Conservation (phyloP, 2,888 invertebrate species). For the Zygothrica quintamaculata region DNA sequence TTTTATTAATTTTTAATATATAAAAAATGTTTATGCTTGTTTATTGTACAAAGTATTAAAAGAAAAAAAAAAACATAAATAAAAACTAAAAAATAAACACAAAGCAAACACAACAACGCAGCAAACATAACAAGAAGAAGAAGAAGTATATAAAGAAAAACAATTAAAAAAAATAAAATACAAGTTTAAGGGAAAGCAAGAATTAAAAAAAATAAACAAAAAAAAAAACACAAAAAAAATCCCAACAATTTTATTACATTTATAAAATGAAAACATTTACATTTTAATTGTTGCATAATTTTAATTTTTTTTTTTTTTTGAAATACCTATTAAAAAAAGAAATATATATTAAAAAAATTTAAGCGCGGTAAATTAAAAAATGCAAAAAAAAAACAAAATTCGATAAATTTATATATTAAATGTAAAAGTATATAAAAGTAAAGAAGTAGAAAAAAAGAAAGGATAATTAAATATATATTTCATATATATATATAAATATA, state of each 20-base stretch:
- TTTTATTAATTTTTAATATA: slow-evolving; percentile 30
- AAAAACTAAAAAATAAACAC: slow-evolving; percentile 40
- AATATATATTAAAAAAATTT: slow-evolving; percentile 58
- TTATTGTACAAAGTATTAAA: slow-evolving; percentile 83
- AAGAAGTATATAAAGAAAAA: slow-evolving; percentile 14
- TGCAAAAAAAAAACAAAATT: slow-evolving; percentile 50
- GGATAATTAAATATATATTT: neutral
- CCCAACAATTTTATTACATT: slow-evolving; percentile 81
- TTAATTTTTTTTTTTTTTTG: slow-evolving; percentile 80
- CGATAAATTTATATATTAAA: slow-evolving; percentile 39
- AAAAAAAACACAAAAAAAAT: slow-evolving; percentile 40
- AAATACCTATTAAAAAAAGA: slow-evolving; percentile 57
- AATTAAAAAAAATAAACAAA: slow-evolving; percentile 46
- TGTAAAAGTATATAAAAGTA: slow-evolving; percentile 28
- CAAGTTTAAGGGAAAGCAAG: slow-evolving; percentile 45
- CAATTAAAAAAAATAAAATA: slow-evolving; percentile 32
- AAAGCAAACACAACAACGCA: slow-evolving; percentile 52
- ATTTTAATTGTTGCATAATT: slow-evolving; percentile 82
- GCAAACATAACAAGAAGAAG: slow-evolving; percentile 44
- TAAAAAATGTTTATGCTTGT: slow-evolving; percentile 68
- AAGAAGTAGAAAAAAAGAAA: neutral
- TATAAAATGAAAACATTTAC: slow-evolving; percentile 78
- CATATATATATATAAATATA: neutral
- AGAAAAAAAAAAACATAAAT: slow-evolving; percentile 44
- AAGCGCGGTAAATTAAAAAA: slow-evolving; percentile 60